These are phyloP conservation scores for Chaetodon auriga DNA, from an alignment of 2,113 vertebrate species.

Conservation along the genomic window DNA sequence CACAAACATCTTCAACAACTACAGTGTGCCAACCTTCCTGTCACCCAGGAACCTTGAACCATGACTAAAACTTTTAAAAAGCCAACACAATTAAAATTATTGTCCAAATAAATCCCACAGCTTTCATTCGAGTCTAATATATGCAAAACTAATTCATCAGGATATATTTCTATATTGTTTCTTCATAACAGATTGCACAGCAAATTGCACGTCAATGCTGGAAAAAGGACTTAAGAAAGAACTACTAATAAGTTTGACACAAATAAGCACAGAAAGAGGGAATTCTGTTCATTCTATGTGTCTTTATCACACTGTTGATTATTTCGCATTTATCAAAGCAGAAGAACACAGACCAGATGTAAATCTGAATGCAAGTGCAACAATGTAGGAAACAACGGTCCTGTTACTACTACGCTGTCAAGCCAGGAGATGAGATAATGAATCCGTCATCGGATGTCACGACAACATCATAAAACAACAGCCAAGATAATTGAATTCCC, in stretches of 20 bases:
- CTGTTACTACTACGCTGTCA: conserved; percentile 65
- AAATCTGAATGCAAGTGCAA: conserved; percentile 17
- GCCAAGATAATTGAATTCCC: conserved; percentile 82
- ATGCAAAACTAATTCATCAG: conserved; percentile 59
- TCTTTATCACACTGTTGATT: background rate
- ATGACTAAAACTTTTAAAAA: background rate
- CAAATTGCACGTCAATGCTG: conserved; percentile 4
- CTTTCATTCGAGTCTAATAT: conserved; percentile 45
- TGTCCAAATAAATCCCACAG: conserved; percentile 49
- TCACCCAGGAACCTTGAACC: conserved; percentile 22
- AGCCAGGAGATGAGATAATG: conserved; percentile 83
- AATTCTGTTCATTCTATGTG: background rate
- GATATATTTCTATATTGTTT: conserved; percentile 52
- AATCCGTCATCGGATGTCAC: conserved; percentile 82
- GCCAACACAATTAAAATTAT: conserved; percentile 20
- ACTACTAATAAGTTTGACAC: background rate
- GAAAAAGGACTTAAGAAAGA: conserved; percentile 1
- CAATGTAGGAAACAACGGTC: conserved; percentile 24
- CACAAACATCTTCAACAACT: conserved; percentile 17
- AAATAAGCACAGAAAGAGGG: background rate
- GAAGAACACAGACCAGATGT: conserved; percentile 7
- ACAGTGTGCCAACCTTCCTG: conserved; percentile 11
- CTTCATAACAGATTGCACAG: conserved; percentile 2
- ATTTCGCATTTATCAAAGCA: conserved; percentile 34
- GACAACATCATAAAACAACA: conserved; percentile 84